Evolutionary conservation across 1,140 invertebrate species (phyloP).

Genomic region (Megalopta genalis): DNA sequence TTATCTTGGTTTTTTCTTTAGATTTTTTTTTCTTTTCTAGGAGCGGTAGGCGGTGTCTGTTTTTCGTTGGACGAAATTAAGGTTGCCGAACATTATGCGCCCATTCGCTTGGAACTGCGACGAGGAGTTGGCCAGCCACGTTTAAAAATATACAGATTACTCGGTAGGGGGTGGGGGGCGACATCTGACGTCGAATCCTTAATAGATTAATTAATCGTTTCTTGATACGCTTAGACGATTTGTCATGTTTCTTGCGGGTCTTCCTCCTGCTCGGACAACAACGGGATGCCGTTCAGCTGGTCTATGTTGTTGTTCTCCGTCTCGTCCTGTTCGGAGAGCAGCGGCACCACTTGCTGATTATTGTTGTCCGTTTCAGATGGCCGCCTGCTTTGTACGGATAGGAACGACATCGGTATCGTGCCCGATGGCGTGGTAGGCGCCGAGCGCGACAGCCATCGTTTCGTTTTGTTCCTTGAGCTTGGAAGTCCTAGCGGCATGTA

Average conservation of each 20-base stretch:
- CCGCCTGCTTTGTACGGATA: constrained; percentile 72
- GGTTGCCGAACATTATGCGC: constrained; percentile 6
- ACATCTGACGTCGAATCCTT: constrained; percentile 30
- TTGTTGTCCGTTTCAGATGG: constrained; percentile 70
- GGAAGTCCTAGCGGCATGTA: constrained; percentile 76
- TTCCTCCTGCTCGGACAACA: constrained; percentile 63
- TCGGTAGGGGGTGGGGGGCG: neutral
- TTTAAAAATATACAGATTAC: constrained; percentile 56
- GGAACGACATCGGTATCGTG: constrained; percentile 73
- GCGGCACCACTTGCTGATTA: constrained; percentile 74
- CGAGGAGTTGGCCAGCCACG: constrained; percentile 30
- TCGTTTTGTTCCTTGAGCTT: constrained; percentile 73
- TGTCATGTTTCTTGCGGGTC: constrained; percentile 68
- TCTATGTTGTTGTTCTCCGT: constrained; percentile 59
- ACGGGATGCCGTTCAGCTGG: constrained; percentile 24
- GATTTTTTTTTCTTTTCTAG: constrained; percentile 6
- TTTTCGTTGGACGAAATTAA: constrained; percentile 40
- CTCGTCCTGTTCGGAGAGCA: constrained; percentile 78
- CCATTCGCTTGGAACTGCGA: constrained; percentile 4
- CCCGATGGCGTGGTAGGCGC: constrained; percentile 88
- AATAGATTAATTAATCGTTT: constrained; percentile 22
- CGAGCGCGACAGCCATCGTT: constrained; percentile 85
- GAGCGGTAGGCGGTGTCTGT: constrained; percentile 18
- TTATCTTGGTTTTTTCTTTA: too few species aligned
- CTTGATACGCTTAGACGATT: constrained; percentile 17